Evolutionary conservation across 2,113 vertebrate species (phyloP), one percentile per base, ranked within the genome.

Genomic region (Xyliphius kryptos): DNA sequence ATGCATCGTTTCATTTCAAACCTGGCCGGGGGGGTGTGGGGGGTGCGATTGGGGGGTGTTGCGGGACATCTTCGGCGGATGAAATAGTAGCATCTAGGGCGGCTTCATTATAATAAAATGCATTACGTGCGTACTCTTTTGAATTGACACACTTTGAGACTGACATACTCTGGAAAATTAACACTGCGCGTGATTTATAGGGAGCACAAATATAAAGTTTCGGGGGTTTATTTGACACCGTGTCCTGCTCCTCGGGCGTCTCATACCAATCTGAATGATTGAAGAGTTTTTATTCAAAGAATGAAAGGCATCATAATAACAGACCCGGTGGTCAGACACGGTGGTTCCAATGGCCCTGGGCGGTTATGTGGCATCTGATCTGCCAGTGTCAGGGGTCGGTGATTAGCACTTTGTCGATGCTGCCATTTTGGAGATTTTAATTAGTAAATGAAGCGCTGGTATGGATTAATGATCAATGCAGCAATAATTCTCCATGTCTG

Each of bases 401-500:
- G 48, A 80, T 78, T 86, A 83, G 76, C 79, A 80, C 78, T 86
- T 86, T 84, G 90, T 93, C 91, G 87, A 90, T 92, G 89, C 59
- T 81, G 77, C 71, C 87, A 80, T 87, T 90, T 89, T 90, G 89
- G 83, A 76, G 55, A 89, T 92, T 94, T 91, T 92, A 95, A 97
- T 95, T 93, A 92, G 92, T 87, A 92, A 92, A n/a, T n/a, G n/a
- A n/a, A n/a, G n/a, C n/a, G n/a, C 87, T 65, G 69, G 89, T 83
- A 84, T 86, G 88, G 86, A 87, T 78, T 65, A 84, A 86, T 93
- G 90, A 95, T 92, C 92, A 90, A 93, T 92, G 88, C 73, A 74
- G 77, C 83, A 82, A 80, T 89, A 85, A 89, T 80, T 82, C 85
- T 49, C n/a, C n/a, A n/a, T n/a, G n/a, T n/a, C n/a, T n/a, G n/a